A percentile compares a stretch with the other conserved stretches of the same genome.
These are phyloP conservation scores for Pangasius krempfi DNA, from an alignment of 2,797 vertebrate species.

Conservation along the genomic window DNA sequence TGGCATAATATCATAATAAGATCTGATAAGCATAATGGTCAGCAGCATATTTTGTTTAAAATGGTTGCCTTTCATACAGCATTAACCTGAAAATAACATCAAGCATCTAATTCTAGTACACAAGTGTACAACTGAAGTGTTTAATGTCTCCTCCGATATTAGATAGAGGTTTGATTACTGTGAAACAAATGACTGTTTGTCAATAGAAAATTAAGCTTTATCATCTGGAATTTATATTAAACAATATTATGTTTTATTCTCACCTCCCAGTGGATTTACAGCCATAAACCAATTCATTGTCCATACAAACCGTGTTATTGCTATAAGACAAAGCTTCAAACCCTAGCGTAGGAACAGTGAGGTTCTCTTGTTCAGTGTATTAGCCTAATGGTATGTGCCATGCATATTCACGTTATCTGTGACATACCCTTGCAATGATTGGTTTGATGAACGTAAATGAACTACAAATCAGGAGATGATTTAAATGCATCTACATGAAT, in stretches of 20 bases:
- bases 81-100: constrained; percentile 46
- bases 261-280: constrained; percentile 12
- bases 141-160: constrained; percentile 19
- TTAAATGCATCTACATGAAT: constrained; percentile 60
- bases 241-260: neutral
- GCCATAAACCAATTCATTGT: constrained; percentile 25
- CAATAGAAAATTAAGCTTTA: neutral
- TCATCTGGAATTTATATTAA: constrained; percentile 15
- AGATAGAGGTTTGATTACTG: neutral
- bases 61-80: constrained; percentile 45
- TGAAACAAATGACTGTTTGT: constrained; percentile 19
- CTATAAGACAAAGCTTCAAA: constrained; percentile 28
- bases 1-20: constrained; percentile 56
- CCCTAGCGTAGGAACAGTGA: neutral
- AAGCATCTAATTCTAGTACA: constrained; percentile 24
- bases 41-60: constrained; percentile 46
- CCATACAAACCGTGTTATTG: constrained; percentile 5
- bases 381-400: constrained; percentile 39
- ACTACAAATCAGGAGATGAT: constrained; percentile 52
- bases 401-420: constrained; percentile 49
- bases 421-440: constrained; percentile 41
- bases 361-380: constrained; percentile 28
- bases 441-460: constrained; percentile 54
- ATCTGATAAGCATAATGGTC: constrained; percentile 54
- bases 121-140: neutral